These are phyloP conservation scores for Danio aesculapii DNA, from an alignment of 2,797 vertebrate species.

Conservation along the genomic window DNA sequence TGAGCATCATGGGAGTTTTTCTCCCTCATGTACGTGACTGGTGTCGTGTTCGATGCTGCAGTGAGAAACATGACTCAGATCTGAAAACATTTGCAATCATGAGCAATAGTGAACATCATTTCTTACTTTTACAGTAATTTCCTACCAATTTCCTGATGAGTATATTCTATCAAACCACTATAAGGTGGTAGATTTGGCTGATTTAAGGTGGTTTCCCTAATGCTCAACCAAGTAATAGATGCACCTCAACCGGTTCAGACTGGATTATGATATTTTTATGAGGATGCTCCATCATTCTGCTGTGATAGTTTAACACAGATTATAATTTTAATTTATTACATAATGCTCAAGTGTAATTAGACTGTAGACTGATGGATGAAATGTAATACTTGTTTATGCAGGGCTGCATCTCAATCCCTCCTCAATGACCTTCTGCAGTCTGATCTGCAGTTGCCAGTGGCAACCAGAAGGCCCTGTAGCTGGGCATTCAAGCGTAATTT, in stretches of 20 bases:
- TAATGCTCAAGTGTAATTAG: not conserved
- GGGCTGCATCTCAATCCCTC: constrained; percentile 1
- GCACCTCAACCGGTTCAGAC: not conserved
- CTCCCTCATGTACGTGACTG: constrained; percentile 43
- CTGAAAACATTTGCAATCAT: constrained; percentile 9
- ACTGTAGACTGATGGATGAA: constrained; percentile 18
- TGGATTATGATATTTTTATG: not conserved
- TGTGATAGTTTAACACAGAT: not conserved
- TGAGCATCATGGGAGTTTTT: constrained; percentile 30
- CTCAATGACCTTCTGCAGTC: constrained; percentile 33
- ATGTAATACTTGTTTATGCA: constrained; percentile 10
- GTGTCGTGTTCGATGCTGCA: constrained; percentile 34
- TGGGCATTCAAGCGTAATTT: not conserved
- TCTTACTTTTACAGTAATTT: not conserved
- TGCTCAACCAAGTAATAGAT: not conserved
- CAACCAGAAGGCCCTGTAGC: constrained; percentile 1
- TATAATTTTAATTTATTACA: not conserved
- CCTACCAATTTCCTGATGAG: not conserved
- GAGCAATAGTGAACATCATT: not conserved
- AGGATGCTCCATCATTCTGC: not conserved
- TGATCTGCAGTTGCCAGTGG: constrained; percentile 40
- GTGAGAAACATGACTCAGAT: constrained; percentile 36
- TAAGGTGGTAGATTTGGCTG: not conserved
- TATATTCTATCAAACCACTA: not conserved
- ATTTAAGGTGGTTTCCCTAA: not conserved